These are phyloP conservation scores for Sigmodon hispidus DNA, from an alignment of 2,113 vertebrate species.

Conservation along the genomic window DNA sequence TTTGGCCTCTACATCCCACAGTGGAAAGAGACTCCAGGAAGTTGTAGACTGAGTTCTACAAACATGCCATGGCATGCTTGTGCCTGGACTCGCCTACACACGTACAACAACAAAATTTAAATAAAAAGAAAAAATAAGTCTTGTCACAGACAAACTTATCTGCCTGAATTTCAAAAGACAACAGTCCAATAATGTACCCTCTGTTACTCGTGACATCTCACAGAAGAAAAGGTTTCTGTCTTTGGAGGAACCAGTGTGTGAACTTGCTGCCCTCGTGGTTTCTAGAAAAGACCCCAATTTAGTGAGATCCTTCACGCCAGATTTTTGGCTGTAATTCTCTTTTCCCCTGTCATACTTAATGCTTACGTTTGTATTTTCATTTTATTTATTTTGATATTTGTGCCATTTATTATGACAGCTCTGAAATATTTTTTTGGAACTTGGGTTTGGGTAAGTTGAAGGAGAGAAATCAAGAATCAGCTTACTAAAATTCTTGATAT, in stretches of 20 bases:
- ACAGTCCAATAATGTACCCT: not conserved
- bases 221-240: not conserved
- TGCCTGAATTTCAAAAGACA: not conserved
- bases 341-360: not conserved
- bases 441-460: not conserved
- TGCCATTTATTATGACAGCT: not conserved
- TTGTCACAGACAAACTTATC: not conserved
- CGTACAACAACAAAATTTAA: not conserved
- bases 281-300: not conserved
- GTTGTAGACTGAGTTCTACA: not conserved
- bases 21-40: not conserved
- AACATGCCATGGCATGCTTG: not conserved
- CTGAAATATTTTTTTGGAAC: not conserved
- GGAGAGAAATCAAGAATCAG: not conserved
- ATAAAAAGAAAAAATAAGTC: not conserved
- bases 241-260: no score
- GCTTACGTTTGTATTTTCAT: not conserved
- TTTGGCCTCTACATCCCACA: no score
- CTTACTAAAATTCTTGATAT: not conserved
- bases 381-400: conserved; percentile 13
- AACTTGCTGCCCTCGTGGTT: not conserved
- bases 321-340: not conserved
- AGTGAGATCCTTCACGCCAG: not conserved
- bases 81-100: not conserved
- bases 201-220: not conserved